Conservation (phyloP, 2,888 invertebrate genomes). For the Lepidonotus clava region DNA sequence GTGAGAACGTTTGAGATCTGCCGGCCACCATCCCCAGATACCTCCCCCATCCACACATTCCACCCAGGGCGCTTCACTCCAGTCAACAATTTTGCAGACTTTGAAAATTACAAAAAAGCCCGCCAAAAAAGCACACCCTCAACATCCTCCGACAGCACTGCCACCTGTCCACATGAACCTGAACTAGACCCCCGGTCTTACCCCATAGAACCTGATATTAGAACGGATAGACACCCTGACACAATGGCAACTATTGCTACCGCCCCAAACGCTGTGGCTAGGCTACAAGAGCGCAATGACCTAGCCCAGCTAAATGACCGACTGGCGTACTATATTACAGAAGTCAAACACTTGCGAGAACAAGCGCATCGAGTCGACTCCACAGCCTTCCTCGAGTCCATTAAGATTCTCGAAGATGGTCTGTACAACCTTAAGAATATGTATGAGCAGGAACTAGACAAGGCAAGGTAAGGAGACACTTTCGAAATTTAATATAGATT, state of each 20-base stretch:
- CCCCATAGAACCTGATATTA: neutral
- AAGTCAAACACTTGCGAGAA: conserved; percentile 71
- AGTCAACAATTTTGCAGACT: conserved; percentile 25
- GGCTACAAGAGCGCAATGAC: conserved; percentile 51
- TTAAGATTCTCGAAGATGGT: conserved; percentile 74
- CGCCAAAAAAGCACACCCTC: neutral
- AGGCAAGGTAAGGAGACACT: conserved; percentile 71
- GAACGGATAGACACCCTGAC: conserved; percentile 10
- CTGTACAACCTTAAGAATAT: conserved; percentile 71
- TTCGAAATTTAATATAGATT: too few relatives aligned
- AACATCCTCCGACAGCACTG: neutral
- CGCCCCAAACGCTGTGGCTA: neutral
- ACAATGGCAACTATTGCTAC: neutral
- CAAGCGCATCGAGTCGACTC: conserved; percentile 70
- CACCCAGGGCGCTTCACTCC: conserved; percentile 35
- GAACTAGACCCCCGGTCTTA: neutral
- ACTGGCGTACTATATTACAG: conserved; percentile 70
- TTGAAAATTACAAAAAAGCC: neutral
- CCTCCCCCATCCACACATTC: conserved; percentile 6
- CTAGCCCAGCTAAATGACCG: conserved; percentile 73
- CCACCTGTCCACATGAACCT: conserved; percentile 4
- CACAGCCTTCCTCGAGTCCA: conserved; percentile 70
- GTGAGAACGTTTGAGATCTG: conserved; percentile 1
- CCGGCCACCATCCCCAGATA: neutral
- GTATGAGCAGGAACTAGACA: conserved; percentile 76